Percentiles rank a stretch among this genome's conserved stretches.
phyloP scores from a whole-genome alignment of 2,888 invertebrate species.

The Patella pellucida region DNA sequence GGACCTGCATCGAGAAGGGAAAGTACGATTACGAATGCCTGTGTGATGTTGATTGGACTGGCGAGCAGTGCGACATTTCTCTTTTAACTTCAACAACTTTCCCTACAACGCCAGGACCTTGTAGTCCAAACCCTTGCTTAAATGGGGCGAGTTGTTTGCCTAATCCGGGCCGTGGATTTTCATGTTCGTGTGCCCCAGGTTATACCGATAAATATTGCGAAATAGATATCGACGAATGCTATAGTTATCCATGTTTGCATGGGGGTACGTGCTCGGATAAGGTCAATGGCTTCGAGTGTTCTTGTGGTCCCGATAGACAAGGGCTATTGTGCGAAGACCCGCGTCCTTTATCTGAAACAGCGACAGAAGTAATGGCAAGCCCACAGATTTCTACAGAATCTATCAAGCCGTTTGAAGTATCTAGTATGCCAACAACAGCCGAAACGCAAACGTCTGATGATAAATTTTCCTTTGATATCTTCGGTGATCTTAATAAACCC shows the following conservation, averaged over 20 bases:
- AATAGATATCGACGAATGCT: constrained; percentile 29
- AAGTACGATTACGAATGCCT: background rate
- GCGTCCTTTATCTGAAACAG: no score
- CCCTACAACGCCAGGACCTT: constrained; percentile 31
- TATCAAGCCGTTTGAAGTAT: no score
- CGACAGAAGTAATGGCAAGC: no score
- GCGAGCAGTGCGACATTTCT: background rate
- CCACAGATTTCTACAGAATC: no score
- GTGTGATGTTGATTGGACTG: background rate
- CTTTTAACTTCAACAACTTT: background rate
- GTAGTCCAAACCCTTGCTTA: constrained; percentile 52
- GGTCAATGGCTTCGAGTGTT: background rate
- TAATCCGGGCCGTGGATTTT: constrained; percentile 28
- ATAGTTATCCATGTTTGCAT: background rate
- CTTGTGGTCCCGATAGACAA: background rate
- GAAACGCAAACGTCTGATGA: no score
- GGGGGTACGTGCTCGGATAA: background rate
- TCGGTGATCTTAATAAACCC: no score
- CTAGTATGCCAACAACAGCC: no score
- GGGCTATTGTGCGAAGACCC: background rate
- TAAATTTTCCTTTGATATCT: no score
- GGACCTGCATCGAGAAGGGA: background rate
- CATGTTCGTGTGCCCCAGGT: constrained; percentile 65
- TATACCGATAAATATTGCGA: constrained; percentile 45
- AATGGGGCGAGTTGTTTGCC: constrained; percentile 54